Base-by-base conservation (phyloP, 2,113 vertebrate species). In the Smithornis capensis region DNA sequence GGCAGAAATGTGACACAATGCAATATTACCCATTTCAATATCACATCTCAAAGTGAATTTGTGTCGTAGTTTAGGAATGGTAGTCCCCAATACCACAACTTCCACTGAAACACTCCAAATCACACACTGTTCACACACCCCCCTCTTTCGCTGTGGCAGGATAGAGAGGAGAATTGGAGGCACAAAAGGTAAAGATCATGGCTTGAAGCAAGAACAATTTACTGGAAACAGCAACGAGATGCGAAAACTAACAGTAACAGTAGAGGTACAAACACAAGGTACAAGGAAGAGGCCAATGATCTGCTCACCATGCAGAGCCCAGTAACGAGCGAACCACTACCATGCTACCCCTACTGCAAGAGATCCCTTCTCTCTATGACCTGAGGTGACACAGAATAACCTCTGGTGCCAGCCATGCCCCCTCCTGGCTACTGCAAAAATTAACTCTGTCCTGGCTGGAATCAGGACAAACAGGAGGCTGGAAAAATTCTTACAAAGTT, bases 51-150 rank as follows among this genome's bases (percentile, higher is more conserved):
- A 64, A 88, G 38, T n/a, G 57, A 86, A 90, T 85, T 0, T 0
- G 14, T 31, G 25, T 23, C 4, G 6, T 31, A 16, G n/a, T 12
- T 60, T n/a, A 53, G 24, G 29, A 62, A 60, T 40, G 19, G 6
- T 27, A 47, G 38, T 38, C 37, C 68, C 23, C 27, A 59, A 6
- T 45, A 19, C 45, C 45, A 18, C 45, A 45, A 45, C 8, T 45
- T 28, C 28, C 45, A n/a, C 19, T 60, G 12, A 74, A 74, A 82
- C 15, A 29, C 28, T 44, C 19, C 37, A 52, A 74, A 65, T 44
- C 15, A 28, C 3, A 12, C 0, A 0, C 24, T 3, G 1, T 13
- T 38, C 19, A 38, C 50, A 45, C 28, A 59, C 1, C 59, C 8
- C 4, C 17, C 12, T 35, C 12, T 38, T 5, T 5, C 0, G 0